A percentile compares a stretch with the other conserved stretches of the same genome.
These are phyloP conservation scores for Platichthys stellatus DNA, from an alignment of 2,113 vertebrate species.

Conservation along the genomic window DNA sequence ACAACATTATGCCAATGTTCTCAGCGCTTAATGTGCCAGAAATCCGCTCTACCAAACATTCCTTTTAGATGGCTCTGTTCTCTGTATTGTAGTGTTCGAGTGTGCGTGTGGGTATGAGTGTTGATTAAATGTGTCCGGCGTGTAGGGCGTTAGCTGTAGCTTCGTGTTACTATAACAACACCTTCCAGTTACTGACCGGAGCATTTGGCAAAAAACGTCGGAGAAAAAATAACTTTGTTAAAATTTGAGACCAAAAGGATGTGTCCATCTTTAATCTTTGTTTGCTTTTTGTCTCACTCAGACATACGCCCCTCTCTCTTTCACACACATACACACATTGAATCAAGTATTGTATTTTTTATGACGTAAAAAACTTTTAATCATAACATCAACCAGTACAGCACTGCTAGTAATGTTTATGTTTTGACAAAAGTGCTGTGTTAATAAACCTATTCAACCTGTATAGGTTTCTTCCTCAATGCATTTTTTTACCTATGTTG, in stretches of 20 bases:
- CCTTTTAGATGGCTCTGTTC: constrained; percentile 4
- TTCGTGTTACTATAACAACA: constrained; percentile 82
- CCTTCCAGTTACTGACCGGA: constrained; percentile 57
- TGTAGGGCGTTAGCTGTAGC: constrained; percentile 73
- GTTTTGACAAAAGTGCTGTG: not conserved
- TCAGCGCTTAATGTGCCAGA: not conserved
- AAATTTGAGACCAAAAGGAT: not conserved
- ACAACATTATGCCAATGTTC: not conserved
- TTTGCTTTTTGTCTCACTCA: not conserved
- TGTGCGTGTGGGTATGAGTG: constrained; percentile 19
- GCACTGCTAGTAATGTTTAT: not conserved
- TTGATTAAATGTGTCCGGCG: constrained; percentile 29
- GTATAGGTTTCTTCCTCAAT: not conserved
- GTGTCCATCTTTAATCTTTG: constrained; percentile 18
- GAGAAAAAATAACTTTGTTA: constrained; percentile 3
- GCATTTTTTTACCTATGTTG: constrained; percentile 15
- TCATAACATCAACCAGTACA: not conserved
- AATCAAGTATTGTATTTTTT: not conserved
- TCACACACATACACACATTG: not conserved
- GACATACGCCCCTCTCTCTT: not conserved
- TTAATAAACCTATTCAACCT: not conserved
- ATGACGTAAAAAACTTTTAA: not conserved
- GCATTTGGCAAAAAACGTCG: constrained; percentile 16
- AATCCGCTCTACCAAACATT: constrained; percentile 1
- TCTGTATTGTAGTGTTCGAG: constrained; percentile 77